These are phyloP conservation scores for Scalopus aquaticus DNA, from an alignment of 2,113 vertebrate genomes.

Conservation along the genomic window DNA sequence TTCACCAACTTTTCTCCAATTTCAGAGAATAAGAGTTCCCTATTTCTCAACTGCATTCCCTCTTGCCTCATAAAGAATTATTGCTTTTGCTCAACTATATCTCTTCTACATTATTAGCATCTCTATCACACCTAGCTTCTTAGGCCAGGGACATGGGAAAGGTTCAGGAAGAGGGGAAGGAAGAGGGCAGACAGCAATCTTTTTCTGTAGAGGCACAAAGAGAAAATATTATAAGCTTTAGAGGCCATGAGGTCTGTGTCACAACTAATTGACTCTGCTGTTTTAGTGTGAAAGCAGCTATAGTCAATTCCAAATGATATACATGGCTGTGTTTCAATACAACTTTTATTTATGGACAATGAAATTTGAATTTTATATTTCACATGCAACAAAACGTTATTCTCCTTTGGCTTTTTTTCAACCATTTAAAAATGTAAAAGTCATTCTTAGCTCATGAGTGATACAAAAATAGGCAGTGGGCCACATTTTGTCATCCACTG, in stretches of 20 bases:
- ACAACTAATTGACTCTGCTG: neutral
- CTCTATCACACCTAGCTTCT: neutral
- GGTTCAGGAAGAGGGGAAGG: no score
- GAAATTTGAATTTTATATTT: neutral
- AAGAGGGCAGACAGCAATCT: neutral
- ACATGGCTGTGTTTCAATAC: neutral
- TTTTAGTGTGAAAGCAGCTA: neutral
- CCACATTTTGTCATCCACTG: neutral
- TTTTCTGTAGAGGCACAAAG: neutral
- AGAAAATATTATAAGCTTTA: neutral
- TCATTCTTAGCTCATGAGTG: neutral
- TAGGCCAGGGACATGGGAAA: neutral
- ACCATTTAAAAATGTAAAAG: neutral
- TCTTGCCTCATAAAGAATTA: neutral
- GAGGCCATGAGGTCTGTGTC: neutral
- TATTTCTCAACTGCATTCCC: neutral
- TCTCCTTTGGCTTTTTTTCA: neutral
- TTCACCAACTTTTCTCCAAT: neutral
- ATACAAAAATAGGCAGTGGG: neutral
- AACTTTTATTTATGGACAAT: neutral
- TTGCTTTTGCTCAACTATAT: neutral
- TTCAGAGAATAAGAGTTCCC: neutral
- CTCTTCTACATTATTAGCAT: neutral
- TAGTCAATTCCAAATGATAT: neutral
- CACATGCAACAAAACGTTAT: neutral